Evolutionary conservation across 2,888 invertebrate species (phyloP).

Genomic region (Oligia fasciuncula): DNA sequence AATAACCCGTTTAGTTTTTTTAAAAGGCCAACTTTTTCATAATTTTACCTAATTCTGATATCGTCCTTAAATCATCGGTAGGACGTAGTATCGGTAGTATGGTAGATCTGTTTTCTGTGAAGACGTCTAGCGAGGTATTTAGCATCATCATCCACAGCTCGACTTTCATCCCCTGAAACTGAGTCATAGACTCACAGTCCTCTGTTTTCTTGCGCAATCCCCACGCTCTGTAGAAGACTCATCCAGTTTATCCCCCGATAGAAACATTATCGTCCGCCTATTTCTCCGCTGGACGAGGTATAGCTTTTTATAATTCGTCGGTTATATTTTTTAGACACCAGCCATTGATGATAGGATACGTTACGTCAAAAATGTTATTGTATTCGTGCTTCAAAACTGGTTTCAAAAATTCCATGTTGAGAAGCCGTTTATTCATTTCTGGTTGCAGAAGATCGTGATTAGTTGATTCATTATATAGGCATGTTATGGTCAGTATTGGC

Average conservation of each 20-base stretch:
- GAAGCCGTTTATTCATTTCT: constrained; percentile 58
- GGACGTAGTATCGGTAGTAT: not conserved
- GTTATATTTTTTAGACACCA: constrained; percentile 50
- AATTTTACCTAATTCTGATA: not conserved
- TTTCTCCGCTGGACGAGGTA: not conserved
- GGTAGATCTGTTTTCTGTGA: not conserved
- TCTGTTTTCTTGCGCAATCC: not conserved
- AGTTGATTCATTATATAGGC: constrained; percentile 52
- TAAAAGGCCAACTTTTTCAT: not conserved
- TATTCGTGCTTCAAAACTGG: constrained; percentile 58
- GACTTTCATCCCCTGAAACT: not conserved
- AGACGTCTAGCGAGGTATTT: constrained; percentile 11
- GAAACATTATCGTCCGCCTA: not conserved
- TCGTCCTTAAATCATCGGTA: not conserved
- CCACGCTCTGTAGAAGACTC: not conserved
- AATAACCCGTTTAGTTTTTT: not conserved
- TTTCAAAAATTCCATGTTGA: constrained; percentile 56
- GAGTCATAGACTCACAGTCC: not conserved
- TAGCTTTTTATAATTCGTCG: constrained; percentile 37
- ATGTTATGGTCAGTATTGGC: constrained; percentile 28
- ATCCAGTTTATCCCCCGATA: not conserved
- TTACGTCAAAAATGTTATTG: constrained; percentile 60
- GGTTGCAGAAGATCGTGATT: constrained; percentile 57
- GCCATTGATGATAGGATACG: constrained; percentile 55
- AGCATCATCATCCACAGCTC: not conserved